phyloP scores from a whole-genome alignment of 2,888 invertebrate genomes.

The Helicoverpa assulta region DNA sequence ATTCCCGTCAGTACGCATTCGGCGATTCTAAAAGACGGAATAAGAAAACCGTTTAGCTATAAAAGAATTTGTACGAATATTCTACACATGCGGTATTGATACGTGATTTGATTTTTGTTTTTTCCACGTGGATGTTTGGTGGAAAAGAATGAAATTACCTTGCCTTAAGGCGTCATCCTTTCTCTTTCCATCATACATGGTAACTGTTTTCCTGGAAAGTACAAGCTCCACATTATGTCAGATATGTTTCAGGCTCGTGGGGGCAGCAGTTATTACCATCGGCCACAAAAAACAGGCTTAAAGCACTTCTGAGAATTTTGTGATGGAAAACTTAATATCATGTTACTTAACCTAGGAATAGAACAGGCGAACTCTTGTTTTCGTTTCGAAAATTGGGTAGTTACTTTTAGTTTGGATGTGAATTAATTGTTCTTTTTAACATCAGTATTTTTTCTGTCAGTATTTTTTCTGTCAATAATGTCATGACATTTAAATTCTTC shows the following conservation, averaged over 20 bases:
- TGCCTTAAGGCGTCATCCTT: background rate
- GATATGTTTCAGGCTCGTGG: background rate
- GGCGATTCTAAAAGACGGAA: slow-evolving; percentile 3
- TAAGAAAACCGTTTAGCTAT: slow-evolving; percentile 9
- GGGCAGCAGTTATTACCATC: background rate
- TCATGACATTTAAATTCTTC: too few relatives aligned
- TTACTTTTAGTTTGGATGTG: too few relatives aligned
- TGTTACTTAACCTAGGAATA: background rate
- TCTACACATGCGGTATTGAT: background rate
- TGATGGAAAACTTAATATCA: background rate
- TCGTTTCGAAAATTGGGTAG: too few relatives aligned
- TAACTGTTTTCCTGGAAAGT: background rate
- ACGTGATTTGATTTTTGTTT: background rate
- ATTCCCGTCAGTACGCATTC: slow-evolving; percentile 17
- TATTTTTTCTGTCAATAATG: too few relatives aligned
- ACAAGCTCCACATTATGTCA: background rate
- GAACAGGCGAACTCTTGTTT: too few relatives aligned
- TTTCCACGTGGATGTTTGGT: background rate
- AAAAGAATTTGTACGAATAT: slow-evolving; percentile 11
- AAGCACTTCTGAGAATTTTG: background rate
- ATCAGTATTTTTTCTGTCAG: too few relatives aligned
- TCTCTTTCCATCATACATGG: background rate
- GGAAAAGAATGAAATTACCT: background rate
- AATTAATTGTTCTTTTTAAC: too few relatives aligned
- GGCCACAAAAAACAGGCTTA: background rate